Evolutionary conservation across 1,140 invertebrate genomes (phyloP).

Genomic region (Scaptomyza pallida): DNA sequence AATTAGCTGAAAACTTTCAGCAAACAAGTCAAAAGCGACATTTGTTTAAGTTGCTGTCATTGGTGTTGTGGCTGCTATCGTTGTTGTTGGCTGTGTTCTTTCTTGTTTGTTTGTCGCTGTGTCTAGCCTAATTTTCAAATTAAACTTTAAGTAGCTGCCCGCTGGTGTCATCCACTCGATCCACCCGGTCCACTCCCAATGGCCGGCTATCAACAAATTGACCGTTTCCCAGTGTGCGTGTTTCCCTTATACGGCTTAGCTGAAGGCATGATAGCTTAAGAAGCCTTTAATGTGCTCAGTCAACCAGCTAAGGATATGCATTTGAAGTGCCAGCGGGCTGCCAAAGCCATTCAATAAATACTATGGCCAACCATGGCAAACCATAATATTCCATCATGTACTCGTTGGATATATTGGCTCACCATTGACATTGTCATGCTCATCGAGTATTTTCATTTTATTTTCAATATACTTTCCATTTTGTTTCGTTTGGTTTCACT

Average conservation of each 20-base stretch:
- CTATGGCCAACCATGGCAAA: too few species aligned
- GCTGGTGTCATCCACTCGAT: too few species aligned
- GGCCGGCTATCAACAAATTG: neutral
- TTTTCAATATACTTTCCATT: slow-evolving; percentile 70
- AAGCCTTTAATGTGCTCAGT: slow-evolving; percentile 36
- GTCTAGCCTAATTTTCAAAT: slow-evolving; percentile 66
- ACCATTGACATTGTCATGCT: slow-evolving; percentile 74
- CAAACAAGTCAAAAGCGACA: slow-evolving; percentile 63
- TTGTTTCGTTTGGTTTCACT: slow-evolving; percentile 14
- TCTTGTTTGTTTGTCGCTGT: slow-evolving; percentile 18
- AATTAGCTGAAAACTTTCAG: slow-evolving; percentile 76
- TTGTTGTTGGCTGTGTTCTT: slow-evolving; percentile 30
- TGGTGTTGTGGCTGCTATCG: slow-evolving; percentile 29
- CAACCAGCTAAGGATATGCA: slow-evolving; percentile 15
- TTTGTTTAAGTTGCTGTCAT: slow-evolving; percentile 59
- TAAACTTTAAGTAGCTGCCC: slow-evolving; percentile 60
- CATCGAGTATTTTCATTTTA: slow-evolving; percentile 77
- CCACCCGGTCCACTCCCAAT: neutral
- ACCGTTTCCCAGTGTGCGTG: neutral
- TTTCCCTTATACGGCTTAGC: slow-evolving; percentile 16
- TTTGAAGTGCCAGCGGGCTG: slow-evolving; percentile 14
- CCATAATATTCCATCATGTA: slow-evolving; percentile 76
- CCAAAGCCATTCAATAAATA: slow-evolving; percentile 78
- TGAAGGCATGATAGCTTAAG: neutral
- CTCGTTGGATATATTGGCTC: slow-evolving; percentile 65